Evolutionary conservation across 2,888 invertebrate species (phyloP), one percentile per base, ranked within the genome.

Genomic region (Crioceris asparagi): DNA sequence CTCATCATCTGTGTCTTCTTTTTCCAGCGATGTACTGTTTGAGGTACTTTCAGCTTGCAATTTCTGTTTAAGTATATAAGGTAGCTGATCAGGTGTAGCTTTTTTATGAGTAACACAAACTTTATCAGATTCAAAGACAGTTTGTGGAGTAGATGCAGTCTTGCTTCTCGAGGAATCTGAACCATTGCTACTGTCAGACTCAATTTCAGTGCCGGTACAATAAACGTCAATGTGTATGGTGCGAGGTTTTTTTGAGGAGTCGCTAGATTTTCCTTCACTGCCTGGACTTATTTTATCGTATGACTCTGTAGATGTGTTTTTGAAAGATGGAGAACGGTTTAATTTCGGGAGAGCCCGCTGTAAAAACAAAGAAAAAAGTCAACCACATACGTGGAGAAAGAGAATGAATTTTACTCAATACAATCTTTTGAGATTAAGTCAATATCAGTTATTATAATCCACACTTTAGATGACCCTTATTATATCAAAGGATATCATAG

Each of bases 211-310:
- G 2, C 77, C 80, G 0, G 80, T 80, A 53, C 81, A 81, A 53
- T 81, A 81, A 3, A 81, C 81, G 59, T 81, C 81, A 35, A 81
- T 81, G 55, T 81, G 81, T 17, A 81, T 79, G 0, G 80, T 80
- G 38, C 79, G 69, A 8, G 75, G 74, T 51, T 69, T 70, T 45
- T 66, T 66, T 33, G 50, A 50, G 1, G 58, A 48, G 44, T 61
- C 61, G 38, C 52, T 55, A 2, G 53, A 46, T 45, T 56, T 56
- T 4, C 57, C 54, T 29, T 58, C 54, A 8, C 45, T 49, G 4
- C 50, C 46, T n/a, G 47, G 42, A 11, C 38, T 35, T 38, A 44
- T 41, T 30, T 42, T 43, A 7, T 43, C 40, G 10, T 12, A 15
- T 5, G 29, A 12, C 10, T 35, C 19, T 1, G 37, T 19, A 15